Evolutionary conservation across 2,113 vertebrate genomes (phyloP).

Genomic region (Mohoua ochrocephala): DNA sequence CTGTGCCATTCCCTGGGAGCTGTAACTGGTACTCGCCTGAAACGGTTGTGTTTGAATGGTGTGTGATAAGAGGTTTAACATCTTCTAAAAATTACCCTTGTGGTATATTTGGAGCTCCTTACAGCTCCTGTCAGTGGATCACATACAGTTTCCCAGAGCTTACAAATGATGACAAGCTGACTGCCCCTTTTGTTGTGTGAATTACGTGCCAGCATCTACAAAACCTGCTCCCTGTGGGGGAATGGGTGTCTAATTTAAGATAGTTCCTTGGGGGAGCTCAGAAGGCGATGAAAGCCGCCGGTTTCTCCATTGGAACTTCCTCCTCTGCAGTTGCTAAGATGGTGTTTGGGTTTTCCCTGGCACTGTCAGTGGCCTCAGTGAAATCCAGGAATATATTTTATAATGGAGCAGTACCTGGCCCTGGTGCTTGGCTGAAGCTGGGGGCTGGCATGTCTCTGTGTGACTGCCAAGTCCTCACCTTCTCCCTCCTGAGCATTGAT

Average conservation of each 20-base stretch:
- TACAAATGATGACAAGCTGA: neutral
- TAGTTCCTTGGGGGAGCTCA: neutral
- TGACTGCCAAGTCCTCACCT: neutral
- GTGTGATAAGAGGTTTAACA: neutral
- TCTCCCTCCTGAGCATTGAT: rapidly evolving
- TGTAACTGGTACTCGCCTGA: neutral
- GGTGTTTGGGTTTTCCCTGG: neutral
- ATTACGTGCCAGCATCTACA: neutral
- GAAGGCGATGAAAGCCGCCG: neutral
- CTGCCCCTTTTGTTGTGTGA: neutral
- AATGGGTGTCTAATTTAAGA: neutral
- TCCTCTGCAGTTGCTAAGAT: neutral
- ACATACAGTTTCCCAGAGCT: neutral
- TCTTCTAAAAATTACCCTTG: slow-evolving; percentile 1
- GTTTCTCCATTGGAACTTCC: neutral
- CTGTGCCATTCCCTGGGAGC: neutral
- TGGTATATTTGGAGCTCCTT: neutral
- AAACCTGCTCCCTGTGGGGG: neutral
- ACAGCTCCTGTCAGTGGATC: neutral
- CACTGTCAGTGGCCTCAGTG: neutral
- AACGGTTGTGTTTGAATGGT: neutral
- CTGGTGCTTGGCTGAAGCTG: neutral
- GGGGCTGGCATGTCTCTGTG: neutral
- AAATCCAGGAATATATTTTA: neutral
- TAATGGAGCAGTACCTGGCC: neutral